Evolutionary conservation across 2,888 invertebrate species (phyloP), one percentile per base, ranked within the genome.

Genomic region (Diarsia brunnea): DNA sequence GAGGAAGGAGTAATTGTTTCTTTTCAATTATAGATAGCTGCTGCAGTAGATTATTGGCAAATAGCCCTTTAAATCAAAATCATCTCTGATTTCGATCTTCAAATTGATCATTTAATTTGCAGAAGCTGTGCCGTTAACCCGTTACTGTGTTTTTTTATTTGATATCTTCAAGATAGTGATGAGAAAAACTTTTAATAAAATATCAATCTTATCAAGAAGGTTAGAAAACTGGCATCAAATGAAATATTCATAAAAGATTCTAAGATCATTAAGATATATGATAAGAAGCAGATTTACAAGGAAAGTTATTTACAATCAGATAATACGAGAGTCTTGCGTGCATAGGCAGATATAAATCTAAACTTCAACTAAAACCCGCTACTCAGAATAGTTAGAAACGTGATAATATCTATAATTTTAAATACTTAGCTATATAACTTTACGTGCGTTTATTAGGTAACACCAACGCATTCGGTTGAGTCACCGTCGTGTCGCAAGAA

Each of bases 371-470:
- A 75, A 80, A 71, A 68, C 49, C 43, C 16, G 38, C 61, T 73
- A 84, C 71, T 84, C 71, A 80, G 53, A 80, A 76, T 82, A 73
- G 81, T 76, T 79, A 72, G n/a, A 63, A 79, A 87, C 86, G 81
- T 87, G 87, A 81, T 81, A 68, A 79, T 81, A 73, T 82, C 75
- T 78, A 80, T 70, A 69, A 80, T 80, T 78, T 80, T 69, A 69
- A 75, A 78, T 67, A 49, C 75, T 38, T 19, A 58, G 47, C 64
- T 72, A 14, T 75, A 81, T 74, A 65, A 47, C 58, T 69, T 19
- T 80, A 87, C 84, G 85, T 87, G 87, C 43, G 58, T 63, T 66
- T 70, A 27, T 81, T 78, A 67, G 8, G 69, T 64, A 73, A 79
- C 74, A 24, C 45, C 67, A 49, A 69, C 80, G 71, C 73, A 81